A percentile compares a stretch with the other conserved stretches of the same genome.
Evolutionary conservation across 1,140 invertebrate genomes (phyloP).

Genomic region (Listronotus oregonensis): DNA sequence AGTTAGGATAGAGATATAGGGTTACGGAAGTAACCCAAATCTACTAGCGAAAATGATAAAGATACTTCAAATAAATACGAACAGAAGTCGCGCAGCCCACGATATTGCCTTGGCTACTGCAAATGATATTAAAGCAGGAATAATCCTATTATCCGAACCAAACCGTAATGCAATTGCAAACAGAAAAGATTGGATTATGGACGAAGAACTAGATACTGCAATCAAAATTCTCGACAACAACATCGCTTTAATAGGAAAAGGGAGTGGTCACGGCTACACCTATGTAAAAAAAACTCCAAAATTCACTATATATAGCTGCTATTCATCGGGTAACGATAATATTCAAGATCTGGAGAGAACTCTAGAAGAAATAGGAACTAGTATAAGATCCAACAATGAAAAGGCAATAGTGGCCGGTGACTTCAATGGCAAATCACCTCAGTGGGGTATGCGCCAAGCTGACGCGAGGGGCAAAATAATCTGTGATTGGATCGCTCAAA

Average conservation of each 20-base stretch:
- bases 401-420: slow-evolving; percentile 1
- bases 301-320: neutral
- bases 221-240: neutral
- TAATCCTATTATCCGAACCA: too few species aligned
- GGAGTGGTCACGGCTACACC: neutral
- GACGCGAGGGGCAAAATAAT: neutral
- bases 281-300: neutral
- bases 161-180: too few species aligned
- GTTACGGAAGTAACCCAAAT: neutral
- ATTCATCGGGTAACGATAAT: neutral
- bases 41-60: neutral
- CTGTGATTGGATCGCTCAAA: neutral
- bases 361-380: neutral
- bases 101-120: too few species aligned
- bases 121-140: too few species aligned
- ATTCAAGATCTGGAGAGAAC: slow-evolving; percentile 8
- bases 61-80: neutral
- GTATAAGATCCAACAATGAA: slow-evolving; percentile 5
- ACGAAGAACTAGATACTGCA: neutral
- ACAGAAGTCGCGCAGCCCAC: too few species aligned
- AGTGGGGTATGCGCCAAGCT: neutral
- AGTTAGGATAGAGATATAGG: too few species aligned
- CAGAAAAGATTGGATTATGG: neutral
- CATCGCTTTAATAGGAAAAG: neutral
- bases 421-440: slow-evolving; percentile 3